phyloP scores from a whole-genome alignment of 2,888 invertebrate genomes.

The Drosophila leonis region DNA sequence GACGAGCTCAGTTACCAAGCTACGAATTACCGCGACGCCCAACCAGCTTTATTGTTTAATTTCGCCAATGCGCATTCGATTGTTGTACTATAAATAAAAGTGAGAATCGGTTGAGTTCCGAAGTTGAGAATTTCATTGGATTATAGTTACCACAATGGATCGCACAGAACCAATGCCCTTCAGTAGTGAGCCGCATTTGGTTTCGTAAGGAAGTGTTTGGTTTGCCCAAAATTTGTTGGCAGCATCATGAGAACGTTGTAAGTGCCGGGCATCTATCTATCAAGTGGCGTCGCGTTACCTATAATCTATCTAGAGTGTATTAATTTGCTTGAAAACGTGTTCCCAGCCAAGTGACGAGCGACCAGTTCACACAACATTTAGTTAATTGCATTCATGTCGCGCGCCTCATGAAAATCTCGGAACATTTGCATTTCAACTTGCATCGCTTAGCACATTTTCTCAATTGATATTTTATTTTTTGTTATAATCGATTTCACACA shows the following conservation, averaged over 20 bases:
- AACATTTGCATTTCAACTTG: neutral
- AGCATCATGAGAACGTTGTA: conserved; percentile 16
- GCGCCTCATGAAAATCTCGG: conserved; percentile 1
- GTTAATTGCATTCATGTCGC: neutral
- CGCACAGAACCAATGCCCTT: neutral
- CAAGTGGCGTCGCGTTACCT: neutral
- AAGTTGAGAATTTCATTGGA: conserved; percentile 27
- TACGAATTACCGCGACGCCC: conserved; percentile 8
- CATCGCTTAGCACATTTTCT: conserved; percentile 1
- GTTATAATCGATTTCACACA: conserved; percentile 1
- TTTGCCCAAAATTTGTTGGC: neutral
- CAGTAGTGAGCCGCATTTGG: conserved; percentile 33
- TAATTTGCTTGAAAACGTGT: neutral
- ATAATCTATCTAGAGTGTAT: neutral
- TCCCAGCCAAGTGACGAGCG: neutral
- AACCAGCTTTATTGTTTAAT: conserved; percentile 25
- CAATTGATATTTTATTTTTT: neutral
- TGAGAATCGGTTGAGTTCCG: conserved; percentile 1
- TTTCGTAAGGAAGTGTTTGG: conserved; percentile 36
- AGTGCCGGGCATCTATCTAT: conserved; percentile 7
- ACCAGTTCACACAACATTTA: neutral
- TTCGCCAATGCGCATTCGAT: conserved; percentile 22
- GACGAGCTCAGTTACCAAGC: conserved; percentile 21
- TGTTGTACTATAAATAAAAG: conserved; percentile 21
- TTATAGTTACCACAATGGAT: conserved; percentile 5